Percentiles rank a stretch among this genome's conserved stretches.
phyloP scores from a whole-genome alignment of 23 tunicate genomes.

The Styela clava region DNA sequence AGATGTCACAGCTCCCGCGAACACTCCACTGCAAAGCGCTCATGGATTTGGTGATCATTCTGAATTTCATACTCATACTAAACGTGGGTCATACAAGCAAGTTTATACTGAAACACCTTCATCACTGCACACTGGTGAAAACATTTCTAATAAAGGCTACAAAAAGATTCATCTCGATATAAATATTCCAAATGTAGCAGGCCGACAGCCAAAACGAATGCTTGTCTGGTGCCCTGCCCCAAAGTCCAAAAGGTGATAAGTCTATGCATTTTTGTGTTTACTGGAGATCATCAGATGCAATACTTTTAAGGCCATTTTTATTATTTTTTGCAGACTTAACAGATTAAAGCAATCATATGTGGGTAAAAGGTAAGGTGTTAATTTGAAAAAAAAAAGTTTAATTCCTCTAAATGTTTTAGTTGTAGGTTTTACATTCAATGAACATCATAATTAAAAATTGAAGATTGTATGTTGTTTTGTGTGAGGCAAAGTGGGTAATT shows the following conservation, averaged over 20 bases:
- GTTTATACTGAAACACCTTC: neutral
- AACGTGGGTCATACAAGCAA: neutral
- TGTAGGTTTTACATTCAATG: no score
- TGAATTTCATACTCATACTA: neutral
- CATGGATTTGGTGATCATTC: constrained; percentile 32
- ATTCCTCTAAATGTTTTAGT: no score
- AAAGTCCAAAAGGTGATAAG: constrained; percentile 21
- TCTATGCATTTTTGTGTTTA: neutral
- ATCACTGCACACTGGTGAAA: neutral
- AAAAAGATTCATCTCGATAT: constrained; percentile 4
- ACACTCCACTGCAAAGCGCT: constrained; percentile 80
- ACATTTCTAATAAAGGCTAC: neutral
- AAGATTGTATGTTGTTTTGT: no score
- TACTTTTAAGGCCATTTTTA: no score
- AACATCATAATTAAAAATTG: no score
- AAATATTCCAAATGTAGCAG: neutral
- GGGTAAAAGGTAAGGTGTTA: neutral
- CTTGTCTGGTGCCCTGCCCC: constrained; percentile 31
- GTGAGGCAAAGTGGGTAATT: no score
- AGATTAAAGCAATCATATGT: constrained; percentile 9
- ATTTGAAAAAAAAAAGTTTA: no score
- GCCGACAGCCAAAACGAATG: constrained; percentile 3
- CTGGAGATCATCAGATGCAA: no score
- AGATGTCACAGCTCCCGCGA: constrained; percentile 77
- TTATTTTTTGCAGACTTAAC: neutral